Evolutionary conservation across 2,113 vertebrate species (phyloP).

Genomic region (Tetraodon nigroviridis): DNA sequence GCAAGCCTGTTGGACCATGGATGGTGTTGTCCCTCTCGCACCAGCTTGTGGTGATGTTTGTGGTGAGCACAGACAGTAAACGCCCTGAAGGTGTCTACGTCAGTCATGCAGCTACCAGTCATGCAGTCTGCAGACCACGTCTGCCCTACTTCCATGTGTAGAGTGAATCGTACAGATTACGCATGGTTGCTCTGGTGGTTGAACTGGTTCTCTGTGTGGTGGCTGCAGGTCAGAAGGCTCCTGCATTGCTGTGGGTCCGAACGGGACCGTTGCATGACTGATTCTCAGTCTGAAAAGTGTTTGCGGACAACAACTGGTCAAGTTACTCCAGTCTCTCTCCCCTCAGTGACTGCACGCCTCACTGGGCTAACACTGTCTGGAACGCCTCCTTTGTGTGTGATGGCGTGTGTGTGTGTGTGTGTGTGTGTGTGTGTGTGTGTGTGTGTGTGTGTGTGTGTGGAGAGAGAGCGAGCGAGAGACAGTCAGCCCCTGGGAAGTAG

Average conservation of each 20-base stretch:
- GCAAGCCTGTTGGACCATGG: too few relatives aligned
- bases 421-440: conserved; percentile 13
- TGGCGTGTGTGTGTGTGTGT: conserved; percentile 15
- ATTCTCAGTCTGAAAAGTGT: conserved; percentile 41
- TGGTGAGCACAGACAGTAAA: too few relatives aligned
- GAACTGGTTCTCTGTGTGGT: conserved; percentile 24
- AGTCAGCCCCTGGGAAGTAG: conserved; percentile 67
- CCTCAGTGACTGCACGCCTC: conserved; percentile 54
- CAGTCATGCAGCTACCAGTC: too few relatives aligned
- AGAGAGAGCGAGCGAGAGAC: conserved; percentile 56
- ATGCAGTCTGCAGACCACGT: not conserved
- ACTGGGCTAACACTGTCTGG: conserved; percentile 64
- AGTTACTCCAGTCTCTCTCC: conserved; percentile 46
- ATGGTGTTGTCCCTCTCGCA: too few relatives aligned
- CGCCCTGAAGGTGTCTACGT: too few relatives aligned
- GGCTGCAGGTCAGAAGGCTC: conserved; percentile 35
- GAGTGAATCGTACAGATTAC: conserved; percentile 6
- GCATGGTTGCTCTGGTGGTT: conserved; percentile 19
- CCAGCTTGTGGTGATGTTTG: too few relatives aligned
- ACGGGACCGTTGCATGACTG: conserved; percentile 48
- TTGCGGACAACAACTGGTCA: conserved; percentile 37
- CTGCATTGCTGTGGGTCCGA: conserved; percentile 32
- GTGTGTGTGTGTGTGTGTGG: conserved; percentile 5
- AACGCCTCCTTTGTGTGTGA: conserved; percentile 48
- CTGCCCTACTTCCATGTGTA: not conserved